A percentile compares a stretch with the other conserved stretches of the same genome.
phyloP scores from a whole-genome alignment of 2,797 vertebrate genomes.

The Masticophis lateralis region DNA sequence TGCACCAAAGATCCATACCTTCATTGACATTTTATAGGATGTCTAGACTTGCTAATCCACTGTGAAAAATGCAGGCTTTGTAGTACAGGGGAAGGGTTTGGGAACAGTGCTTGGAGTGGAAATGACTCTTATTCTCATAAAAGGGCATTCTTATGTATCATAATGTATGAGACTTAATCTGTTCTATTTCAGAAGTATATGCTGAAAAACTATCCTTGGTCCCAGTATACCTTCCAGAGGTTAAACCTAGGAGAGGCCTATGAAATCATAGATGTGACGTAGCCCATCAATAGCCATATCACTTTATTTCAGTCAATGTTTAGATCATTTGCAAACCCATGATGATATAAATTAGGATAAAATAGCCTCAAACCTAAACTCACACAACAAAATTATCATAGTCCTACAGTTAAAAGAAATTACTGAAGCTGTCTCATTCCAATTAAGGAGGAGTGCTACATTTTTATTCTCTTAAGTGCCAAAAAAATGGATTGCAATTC shows the following conservation, averaged over 20 bases:
- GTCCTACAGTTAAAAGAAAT: background rate
- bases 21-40: slow-evolving; percentile 67
- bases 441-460: background rate
- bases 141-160: slow-evolving; percentile 30
- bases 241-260: slow-evolving; percentile 43
- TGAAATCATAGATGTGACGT: slow-evolving; percentile 18
- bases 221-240: slow-evolving; percentile 33
- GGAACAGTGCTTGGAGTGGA: slow-evolving; percentile 6
- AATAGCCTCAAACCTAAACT: background rate
- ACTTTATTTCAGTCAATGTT: background rate
- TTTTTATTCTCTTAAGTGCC: background rate
- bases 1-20: slow-evolving; percentile 60
- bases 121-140: background rate
- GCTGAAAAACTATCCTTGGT: slow-evolving; percentile 36
- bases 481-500: background rate
- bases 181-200: slow-evolving; percentile 24
- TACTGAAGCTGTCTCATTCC: background rate
- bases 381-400: background rate
- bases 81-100: slow-evolving; percentile 33
- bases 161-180: slow-evolving; percentile 35
- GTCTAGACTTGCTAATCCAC: slow-evolving; percentile 70
- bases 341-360: background rate
- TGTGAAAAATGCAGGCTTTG: slow-evolving; percentile 68
- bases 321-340: background rate
- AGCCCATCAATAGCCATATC: background rate